phyloP scores from a whole-genome alignment of 2,888 invertebrate species.

The Thecophora atra region DNA sequence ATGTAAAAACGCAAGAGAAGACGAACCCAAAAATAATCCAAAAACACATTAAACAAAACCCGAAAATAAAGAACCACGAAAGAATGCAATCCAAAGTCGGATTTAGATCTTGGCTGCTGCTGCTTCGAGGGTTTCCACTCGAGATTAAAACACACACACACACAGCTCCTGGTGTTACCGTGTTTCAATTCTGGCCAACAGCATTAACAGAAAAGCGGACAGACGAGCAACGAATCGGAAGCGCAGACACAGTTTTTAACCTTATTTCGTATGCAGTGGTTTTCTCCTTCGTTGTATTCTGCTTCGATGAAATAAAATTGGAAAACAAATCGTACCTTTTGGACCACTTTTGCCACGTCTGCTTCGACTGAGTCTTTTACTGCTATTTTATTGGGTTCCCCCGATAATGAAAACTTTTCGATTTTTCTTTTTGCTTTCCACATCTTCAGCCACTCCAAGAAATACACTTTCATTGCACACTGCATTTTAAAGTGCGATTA shows the following conservation, averaged over 20 bases:
- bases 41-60: too few species aligned
- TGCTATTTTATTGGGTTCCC: neutral
- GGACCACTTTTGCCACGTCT: neutral
- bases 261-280: slow-evolving; percentile 33
- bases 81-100: neutral
- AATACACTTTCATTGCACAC: slow-evolving; percentile 15
- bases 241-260: slow-evolving; percentile 23
- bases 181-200: slow-evolving; percentile 21
- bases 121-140: slow-evolving; percentile 28
- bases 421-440: too few species aligned
- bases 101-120: neutral
- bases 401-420: neutral
- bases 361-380: neutral
- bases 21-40: too few species aligned
- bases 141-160: slow-evolving; percentile 31
- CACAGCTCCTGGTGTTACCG: slow-evolving; percentile 33
- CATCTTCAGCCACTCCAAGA: neutral
- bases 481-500: slow-evolving; percentile 32
- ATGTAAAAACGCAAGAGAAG: too few species aligned
- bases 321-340: neutral
- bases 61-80: neutral
- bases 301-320: neutral
- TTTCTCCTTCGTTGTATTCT: neutral
- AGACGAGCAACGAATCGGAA: neutral
- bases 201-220: neutral